phyloP scores from a whole-genome alignment of 2,113 vertebrate species.

The Platysternon megacephalum region DNA sequence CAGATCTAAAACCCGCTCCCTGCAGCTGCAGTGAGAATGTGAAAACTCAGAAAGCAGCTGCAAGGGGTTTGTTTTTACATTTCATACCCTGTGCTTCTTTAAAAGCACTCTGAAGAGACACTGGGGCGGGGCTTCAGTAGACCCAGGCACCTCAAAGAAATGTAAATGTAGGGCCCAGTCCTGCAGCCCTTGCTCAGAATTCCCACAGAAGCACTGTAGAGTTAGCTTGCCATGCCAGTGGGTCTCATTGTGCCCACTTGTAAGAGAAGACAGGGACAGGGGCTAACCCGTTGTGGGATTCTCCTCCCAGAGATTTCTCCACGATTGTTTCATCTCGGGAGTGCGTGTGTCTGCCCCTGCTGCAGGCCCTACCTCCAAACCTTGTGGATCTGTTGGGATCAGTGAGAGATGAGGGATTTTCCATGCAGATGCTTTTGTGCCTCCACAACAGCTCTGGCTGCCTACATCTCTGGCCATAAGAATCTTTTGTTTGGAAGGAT shows the following conservation, averaged over 20 bases:
- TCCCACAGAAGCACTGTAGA: not conserved
- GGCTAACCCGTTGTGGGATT: not conserved
- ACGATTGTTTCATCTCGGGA: not conserved
- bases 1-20: slow-evolving; percentile 63
- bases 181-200: not conserved
- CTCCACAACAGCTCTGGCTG: not conserved
- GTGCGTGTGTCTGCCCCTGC: not conserved
- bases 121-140: slow-evolving; percentile 27
- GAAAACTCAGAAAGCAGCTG: slow-evolving; percentile 69
- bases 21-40: slow-evolving; percentile 71
- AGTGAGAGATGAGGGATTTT: not conserved
- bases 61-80: slow-evolving; percentile 64
- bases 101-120: slow-evolving; percentile 12
- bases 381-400: not conserved
- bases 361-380: not conserved
- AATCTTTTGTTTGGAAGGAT: not conserved
- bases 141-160: not conserved
- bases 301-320: not conserved
- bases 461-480: not conserved
- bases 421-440: not conserved
- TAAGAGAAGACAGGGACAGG: not conserved
- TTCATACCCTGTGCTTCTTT: slow-evolving; percentile 15
- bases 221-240: not conserved
- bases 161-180: not conserved
- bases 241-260: not conserved